phyloP scores from a whole-genome alignment of 2,888 invertebrate species.

The Busseola fusca region DNA sequence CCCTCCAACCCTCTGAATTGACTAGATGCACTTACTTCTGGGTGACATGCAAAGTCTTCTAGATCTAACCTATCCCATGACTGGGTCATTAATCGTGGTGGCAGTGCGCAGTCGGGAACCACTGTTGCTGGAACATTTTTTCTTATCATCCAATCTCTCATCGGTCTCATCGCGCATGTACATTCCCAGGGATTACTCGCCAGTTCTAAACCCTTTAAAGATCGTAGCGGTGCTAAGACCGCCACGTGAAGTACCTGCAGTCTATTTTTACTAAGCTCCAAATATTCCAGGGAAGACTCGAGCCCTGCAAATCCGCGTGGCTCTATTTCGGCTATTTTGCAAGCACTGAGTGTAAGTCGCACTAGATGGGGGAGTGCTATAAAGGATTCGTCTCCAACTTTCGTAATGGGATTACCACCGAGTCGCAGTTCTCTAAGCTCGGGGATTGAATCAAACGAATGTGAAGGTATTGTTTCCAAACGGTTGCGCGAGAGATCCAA shows the following conservation, averaged over 20 bases:
- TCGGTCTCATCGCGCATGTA: slow-evolving; percentile 92
- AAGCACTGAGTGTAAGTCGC: slow-evolving; percentile 92
- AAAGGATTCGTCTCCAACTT: slow-evolving; percentile 92
- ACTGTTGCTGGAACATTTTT: slow-evolving; percentile 93
- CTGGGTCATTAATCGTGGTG: slow-evolving; percentile 90
- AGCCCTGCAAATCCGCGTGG: slow-evolving; percentile 92
- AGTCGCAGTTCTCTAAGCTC: slow-evolving; percentile 93
- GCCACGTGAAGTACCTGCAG: slow-evolving; percentile 91
- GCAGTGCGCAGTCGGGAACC: slow-evolving; percentile 91
- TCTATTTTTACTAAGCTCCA: slow-evolving; percentile 93
- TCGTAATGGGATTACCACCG: slow-evolving; percentile 92
- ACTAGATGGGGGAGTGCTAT: slow-evolving; percentile 91
- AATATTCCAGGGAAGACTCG: slow-evolving; percentile 92
- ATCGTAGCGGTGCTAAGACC: slow-evolving; percentile 91
- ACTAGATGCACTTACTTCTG: slow-evolving; percentile 90
- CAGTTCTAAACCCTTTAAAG: slow-evolving; percentile 92
- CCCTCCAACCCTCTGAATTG: slow-evolving; percentile 92
- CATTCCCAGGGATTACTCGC: slow-evolving; percentile 96
- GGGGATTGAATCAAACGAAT: slow-evolving; percentile 92
- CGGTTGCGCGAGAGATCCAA: slow-evolving; percentile 94
- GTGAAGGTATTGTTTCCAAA: slow-evolving; percentile 91
- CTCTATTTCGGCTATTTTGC: slow-evolving; percentile 92
- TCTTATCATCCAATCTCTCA: slow-evolving; percentile 94
- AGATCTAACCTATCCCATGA: slow-evolving; percentile 93
- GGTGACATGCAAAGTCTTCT: slow-evolving; percentile 94